Evolutionary conservation across 2,113 vertebrate species (phyloP), one percentile per base, ranked within the genome.

Genomic region (Echinops telfairi): DNA sequence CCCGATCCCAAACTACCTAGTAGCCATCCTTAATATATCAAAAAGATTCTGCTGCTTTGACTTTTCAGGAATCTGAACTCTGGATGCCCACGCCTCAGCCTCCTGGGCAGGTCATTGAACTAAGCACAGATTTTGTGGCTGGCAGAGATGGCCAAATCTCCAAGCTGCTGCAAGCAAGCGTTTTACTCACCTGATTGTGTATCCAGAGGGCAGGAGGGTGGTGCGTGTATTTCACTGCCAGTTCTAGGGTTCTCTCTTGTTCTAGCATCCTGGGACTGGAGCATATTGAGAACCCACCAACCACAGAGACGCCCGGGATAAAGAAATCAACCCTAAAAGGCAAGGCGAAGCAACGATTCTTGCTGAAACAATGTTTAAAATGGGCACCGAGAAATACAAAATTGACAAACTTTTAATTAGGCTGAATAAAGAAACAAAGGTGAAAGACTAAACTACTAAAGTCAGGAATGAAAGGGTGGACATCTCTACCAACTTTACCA

Each of bases 231-330:
- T 99, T 99, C 94, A 99, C 98, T 43, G 99, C 99, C 95, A 99
- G 96, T 95, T 99, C 99, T 62, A 99, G 93, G 29, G 98, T 79
- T 31, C 99, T 98, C 83, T 99, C 99, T 96, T 97, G 97, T 97
- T 98, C 96, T 88, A 99, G 95, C 78, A 99, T 97, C 64, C 98
- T 98, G 0, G 99, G 99, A 92, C 98, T 99, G 88, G 99, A 99
- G 97, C 99, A 99, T 96, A 99, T 99, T 70, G 99, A 99, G 98
- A 99, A 99, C 9, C 99, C 99, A 53, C 99, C 99, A 93, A 99
- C 99, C 83, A 98, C 98, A 91, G 99, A 98, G 62, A 99, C 89
- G 29, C 99, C 99, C 7, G 99, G 99, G 95, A 99, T 99, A 97
- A 99, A 99, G 96, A 99, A 99, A 95, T 99, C 99, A 80, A 99